These are phyloP conservation scores for Psittacula cyanocephala DNA, from an alignment of 2,113 vertebrate genomes.

Conservation along the genomic window DNA sequence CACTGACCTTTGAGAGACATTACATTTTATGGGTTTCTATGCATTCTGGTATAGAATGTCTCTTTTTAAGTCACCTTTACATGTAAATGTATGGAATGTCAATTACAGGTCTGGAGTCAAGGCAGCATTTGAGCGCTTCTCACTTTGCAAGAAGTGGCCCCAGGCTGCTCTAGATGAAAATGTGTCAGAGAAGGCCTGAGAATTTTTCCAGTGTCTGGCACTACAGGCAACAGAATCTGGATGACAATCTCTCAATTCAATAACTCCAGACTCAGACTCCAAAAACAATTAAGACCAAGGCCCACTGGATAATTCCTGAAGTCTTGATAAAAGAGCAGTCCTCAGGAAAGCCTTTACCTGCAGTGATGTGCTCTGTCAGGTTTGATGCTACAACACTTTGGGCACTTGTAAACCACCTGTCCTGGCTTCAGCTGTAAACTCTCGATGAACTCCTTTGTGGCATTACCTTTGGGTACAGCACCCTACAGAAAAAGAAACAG, in stretches of 20 bases:
- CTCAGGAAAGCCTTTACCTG: conserved; percentile 78
- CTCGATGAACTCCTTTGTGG: conserved; percentile 98
- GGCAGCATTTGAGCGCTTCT: neutral
- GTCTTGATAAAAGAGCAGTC: neutral
- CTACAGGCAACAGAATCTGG: neutral
- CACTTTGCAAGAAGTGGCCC: neutral
- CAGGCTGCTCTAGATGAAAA: neutral
- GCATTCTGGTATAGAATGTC: neutral
- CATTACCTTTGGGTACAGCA: conserved; percentile 96
- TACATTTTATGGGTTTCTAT: neutral
- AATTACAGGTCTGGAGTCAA: neutral
- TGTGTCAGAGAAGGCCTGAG: neutral
- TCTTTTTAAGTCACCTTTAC: neutral
- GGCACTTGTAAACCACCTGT: conserved; percentile 98
- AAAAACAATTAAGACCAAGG: neutral
- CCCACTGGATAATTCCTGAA: neutral
- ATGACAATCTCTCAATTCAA: neutral
- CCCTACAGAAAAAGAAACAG: conserved; percentile 74
- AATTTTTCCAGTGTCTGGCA: neutral
- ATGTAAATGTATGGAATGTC: neutral
- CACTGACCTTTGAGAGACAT: neutral
- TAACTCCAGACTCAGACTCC: neutral
- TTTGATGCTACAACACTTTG: conserved; percentile 99
- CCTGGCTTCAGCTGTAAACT: conserved; percentile 96
- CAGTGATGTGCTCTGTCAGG: conserved; percentile 97